Evolutionary conservation across 2,888 invertebrate genomes (phyloP), one percentile per base, ranked within the genome.

Genomic region (Diarsia mendica): DNA sequence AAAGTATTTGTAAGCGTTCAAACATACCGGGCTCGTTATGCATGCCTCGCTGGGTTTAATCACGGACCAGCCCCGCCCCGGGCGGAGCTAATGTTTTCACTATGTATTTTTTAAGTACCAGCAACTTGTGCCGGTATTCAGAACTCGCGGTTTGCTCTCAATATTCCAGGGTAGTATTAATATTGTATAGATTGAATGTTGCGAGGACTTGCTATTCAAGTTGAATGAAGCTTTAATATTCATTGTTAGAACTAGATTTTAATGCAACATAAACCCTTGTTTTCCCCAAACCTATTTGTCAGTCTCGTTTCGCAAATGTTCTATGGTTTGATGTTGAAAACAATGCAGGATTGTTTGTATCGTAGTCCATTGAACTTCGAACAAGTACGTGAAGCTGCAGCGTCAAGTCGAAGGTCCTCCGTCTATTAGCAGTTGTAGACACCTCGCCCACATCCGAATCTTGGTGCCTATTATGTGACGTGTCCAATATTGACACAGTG

Each of bases 21-120:
- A 96, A 96, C 95, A 96, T 93, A 94, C 94, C 93, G 92, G 89
- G 87, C 94, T 95, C 94, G 95, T 95, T 95, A 94, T 93, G 94
- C 95, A 96, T 95, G 96, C 96, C 92, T 95, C 94, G 95, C 93
- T 93, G 95, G 92, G 92, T 96, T 96, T 96, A 96, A 96, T 96
- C 96, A 96, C 92, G 92, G 92, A 87, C 92, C 90, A 88, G 91
- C 92, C 92, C 92, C 91, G 94, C 95, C 94, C 90, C 90, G 89
- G 93, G 95, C 94, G 87, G 87, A 91, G 90, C 92, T 94, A 93
- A 94, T 95, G 94, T 95, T 95, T 95, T 94, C 93, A 95, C 95
- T 94, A 94, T 95, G 94, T 96, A 95, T 96, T 96, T 96, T 95
- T 95, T 94, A 94, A 95, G 93, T 93, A 91, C 91, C 90, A 80